These are phyloP conservation scores for Ennomos quercinarius DNA, from an alignment of 2,888 invertebrate species.

Conservation along the genomic window DNA sequence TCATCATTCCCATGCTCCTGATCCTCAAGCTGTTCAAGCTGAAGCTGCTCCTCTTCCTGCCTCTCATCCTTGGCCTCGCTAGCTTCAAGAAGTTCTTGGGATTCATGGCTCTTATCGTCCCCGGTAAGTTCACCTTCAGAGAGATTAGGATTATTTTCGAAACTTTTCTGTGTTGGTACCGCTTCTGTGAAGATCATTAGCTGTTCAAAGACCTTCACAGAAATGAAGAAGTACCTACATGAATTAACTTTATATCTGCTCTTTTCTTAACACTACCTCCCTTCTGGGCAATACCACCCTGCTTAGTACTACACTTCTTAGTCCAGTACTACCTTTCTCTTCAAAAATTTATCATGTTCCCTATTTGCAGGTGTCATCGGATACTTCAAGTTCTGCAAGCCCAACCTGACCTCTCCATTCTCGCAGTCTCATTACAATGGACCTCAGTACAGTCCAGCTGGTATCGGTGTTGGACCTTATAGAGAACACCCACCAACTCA, in stretches of 20 bases:
- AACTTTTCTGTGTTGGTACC: too few species aligned
- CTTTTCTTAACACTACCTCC: too few species aligned
- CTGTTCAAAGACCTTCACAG: too few species aligned
- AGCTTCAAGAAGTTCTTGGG: slow-evolving; percentile 94
- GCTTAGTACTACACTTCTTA: too few species aligned
- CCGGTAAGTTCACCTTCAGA: slow-evolving; percentile 69
- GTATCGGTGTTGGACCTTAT: slow-evolving; percentile 89
- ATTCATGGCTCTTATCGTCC: slow-evolving; percentile 91
- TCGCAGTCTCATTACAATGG: slow-evolving; percentile 78
- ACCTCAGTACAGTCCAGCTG: slow-evolving; percentile 90
- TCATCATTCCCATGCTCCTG: slow-evolving; percentile 92
- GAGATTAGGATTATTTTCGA: too few species aligned
- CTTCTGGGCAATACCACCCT: too few species aligned
- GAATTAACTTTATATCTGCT: too few species aligned
- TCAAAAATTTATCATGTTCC: too few species aligned
- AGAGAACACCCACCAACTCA: slow-evolving; percentile 69
- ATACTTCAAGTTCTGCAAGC: slow-evolving; percentile 94
- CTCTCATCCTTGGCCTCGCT: slow-evolving; percentile 92
- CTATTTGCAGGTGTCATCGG: slow-evolving; percentile 88
- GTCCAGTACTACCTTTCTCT: too few species aligned
- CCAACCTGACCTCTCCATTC: slow-evolving; percentile 86
- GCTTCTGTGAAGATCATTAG: too few species aligned
- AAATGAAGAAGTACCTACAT: too few species aligned
- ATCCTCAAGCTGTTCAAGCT: slow-evolving; percentile 94
- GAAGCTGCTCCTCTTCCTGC: slow-evolving; percentile 92